Percentiles rank a stretch among this genome's conserved stretches.
Evolutionary conservation across 2,888 invertebrate species (phyloP).

Genomic region (Nephrotoma guestfalica): DNA sequence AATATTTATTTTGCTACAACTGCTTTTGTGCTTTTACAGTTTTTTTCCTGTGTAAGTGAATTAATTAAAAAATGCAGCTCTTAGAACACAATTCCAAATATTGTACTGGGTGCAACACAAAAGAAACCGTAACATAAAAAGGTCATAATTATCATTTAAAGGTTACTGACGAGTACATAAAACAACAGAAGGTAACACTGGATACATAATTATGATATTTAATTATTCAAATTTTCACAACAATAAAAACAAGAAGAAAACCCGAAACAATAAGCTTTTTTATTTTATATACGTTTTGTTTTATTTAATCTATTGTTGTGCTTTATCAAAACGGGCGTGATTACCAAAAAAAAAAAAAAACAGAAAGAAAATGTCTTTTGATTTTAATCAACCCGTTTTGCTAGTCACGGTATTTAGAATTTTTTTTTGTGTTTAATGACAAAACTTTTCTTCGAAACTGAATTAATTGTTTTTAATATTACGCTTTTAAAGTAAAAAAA

Average conservation of each 20-base stretch:
- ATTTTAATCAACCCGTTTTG: not conserved
- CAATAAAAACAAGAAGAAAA: not conserved
- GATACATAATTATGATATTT: not conserved
- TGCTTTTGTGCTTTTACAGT: not conserved
- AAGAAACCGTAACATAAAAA: not conserved
- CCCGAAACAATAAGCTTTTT: not conserved
- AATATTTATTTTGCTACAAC: not conserved
- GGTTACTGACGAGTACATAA: not conserved
- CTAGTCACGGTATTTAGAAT: not conserved
- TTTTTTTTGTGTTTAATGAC: not conserved
- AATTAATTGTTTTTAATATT: not conserved
- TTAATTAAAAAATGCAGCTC: not conserved
- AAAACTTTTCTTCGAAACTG: not conserved
- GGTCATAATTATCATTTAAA: not conserved
- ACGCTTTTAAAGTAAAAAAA: not conserved
- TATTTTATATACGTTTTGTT: not conserved
- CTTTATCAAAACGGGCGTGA: not conserved
- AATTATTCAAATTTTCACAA: not conserved
- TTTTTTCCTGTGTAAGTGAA: not conserved
- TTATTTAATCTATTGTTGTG: not conserved
- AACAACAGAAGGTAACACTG: not conserved
- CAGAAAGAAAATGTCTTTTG: not conserved
- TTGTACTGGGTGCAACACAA: not conserved
- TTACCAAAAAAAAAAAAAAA: not conserved
- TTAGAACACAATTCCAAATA: not conserved